phyloP scores from a whole-genome alignment of 2,888 invertebrate species.

The Crematogaster levior region DNA sequence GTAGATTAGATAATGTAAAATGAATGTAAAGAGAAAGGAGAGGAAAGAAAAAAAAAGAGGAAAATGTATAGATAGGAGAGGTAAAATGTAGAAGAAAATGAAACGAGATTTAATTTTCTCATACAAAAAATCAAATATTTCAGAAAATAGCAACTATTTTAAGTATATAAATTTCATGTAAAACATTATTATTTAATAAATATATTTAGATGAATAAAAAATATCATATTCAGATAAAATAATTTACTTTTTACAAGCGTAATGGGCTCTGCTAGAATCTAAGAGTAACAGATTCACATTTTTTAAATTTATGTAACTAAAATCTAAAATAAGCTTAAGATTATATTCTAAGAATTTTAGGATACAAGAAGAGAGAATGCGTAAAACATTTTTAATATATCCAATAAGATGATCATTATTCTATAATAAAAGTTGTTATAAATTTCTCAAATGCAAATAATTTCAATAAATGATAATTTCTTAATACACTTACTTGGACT shows the following conservation, averaged over 20 bases:
- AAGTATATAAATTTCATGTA: neutral
- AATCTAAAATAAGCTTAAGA: neutral
- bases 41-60: neutral
- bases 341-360: neutral
- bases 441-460: neutral
- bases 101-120: neutral
- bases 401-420: neutral
- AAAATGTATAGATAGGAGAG: neutral
- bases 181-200: neutral
- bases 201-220: neutral
- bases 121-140: neutral
- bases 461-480: neutral
- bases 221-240: neutral
- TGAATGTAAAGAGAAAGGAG: neutral
- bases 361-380: neutral
- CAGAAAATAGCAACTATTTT: neutral
- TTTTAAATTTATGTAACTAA: neutral
- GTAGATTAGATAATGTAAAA: neutral
- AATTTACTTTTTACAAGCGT: neutral
- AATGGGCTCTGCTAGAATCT: neutral
- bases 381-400: neutral
- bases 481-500: no score
- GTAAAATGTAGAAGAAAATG: neutral
- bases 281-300: neutral
- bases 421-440: neutral